phyloP scores from a whole-genome alignment of 2,113 vertebrate species.

The Triplophysa tibetana region DNA sequence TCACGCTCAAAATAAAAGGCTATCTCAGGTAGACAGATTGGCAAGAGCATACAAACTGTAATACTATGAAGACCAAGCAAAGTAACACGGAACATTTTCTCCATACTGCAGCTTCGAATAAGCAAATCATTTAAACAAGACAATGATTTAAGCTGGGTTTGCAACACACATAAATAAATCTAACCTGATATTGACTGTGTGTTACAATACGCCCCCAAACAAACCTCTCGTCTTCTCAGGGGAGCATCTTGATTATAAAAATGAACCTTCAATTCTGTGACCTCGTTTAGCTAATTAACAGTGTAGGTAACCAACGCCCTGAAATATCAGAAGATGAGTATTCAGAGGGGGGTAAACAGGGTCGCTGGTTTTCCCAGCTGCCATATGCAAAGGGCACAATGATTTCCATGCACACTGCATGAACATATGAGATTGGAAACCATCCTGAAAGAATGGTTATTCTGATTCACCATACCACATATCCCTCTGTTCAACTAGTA shows the following conservation, averaged over 20 bases:
- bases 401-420: constrained; percentile 27
- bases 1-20: neutral
- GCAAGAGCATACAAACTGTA: neutral
- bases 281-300: neutral
- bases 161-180: neutral
- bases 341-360: constrained; percentile 24
- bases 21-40: neutral
- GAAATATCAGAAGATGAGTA: constrained; percentile 36
- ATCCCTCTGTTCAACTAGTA: too few species aligned
- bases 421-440: constrained; percentile 15
- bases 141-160: neutral
- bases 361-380: neutral
- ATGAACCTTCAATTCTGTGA: neutral
- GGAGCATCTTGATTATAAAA: constrained; percentile 19
- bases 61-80: neutral
- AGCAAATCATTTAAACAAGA: neutral
- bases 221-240: neutral
- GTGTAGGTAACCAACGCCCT: neutral
- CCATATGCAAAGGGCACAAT: constrained; percentile 19
- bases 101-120: neutral
- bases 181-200: constrained; percentile 8
- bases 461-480: neutral
- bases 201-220: neutral
- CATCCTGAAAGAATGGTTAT: neutral
- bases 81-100: neutral